These are phyloP conservation scores for Gerosis bhagava DNA, from an alignment of 2,888 invertebrate species.

Conservation along the genomic window DNA sequence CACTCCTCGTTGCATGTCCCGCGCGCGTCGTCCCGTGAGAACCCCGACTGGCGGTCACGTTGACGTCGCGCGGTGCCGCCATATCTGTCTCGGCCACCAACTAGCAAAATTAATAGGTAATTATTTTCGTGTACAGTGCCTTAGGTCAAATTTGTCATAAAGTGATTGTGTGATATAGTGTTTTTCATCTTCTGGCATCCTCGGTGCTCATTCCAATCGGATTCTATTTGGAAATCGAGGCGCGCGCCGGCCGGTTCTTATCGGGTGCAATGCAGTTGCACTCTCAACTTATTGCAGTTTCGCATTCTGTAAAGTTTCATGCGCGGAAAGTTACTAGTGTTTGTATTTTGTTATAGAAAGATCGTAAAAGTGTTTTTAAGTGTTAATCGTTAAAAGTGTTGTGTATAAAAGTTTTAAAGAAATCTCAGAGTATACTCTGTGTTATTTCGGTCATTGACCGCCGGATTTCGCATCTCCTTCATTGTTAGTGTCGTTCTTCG, in stretches of 20 bases:
- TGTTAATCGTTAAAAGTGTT: conserved; percentile 68
- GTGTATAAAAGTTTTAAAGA: conserved; percentile 64
- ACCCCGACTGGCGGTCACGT: conserved; percentile 88
- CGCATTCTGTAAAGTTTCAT: conserved; percentile 76
- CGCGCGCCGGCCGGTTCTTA: conserved; percentile 82
- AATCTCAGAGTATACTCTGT: conserved; percentile 73
- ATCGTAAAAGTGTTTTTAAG: conserved; percentile 67
- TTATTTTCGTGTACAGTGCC: conserved; percentile 78
- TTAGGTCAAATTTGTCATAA: conserved; percentile 53
- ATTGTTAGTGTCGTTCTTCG: conserved; percentile 59
- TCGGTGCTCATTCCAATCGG: conserved; percentile 66
- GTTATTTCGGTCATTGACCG: conserved; percentile 83
- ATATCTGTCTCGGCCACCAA: conserved; percentile 85
- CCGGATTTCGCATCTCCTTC: conserved; percentile 75
- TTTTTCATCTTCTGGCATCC: conserved; percentile 52
- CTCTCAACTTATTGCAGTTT: conserved; percentile 82
- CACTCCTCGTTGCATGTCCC: conserved; percentile 86
- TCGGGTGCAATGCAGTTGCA: conserved; percentile 82
- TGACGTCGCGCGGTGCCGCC: conserved; percentile 87
- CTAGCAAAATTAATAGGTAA: conserved; percentile 84
- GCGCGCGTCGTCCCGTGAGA: conserved; percentile 90
- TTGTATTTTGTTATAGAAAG: conserved; percentile 54
- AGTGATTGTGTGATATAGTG: conserved; percentile 72
- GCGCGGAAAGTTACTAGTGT: conserved; percentile 77
- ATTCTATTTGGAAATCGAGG: conserved; percentile 74